A percentile compares a stretch with the other conserved stretches of the same genome.
Evolutionary conservation across 1,140 invertebrate genomes (phyloP).

Genomic region (Megalonaias nervosa): DNA sequence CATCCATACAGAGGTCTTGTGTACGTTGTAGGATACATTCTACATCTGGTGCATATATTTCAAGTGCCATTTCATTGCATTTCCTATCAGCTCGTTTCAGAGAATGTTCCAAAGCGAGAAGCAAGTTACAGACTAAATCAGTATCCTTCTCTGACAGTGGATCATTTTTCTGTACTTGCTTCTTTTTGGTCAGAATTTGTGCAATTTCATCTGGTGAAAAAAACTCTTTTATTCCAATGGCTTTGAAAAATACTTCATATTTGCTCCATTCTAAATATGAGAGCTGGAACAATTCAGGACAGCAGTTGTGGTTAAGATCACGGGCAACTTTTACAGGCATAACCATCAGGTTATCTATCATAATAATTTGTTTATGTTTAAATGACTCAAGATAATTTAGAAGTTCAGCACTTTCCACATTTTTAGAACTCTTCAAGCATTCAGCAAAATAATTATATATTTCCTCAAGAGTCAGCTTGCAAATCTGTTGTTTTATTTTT

Average conservation of each 20-base stretch:
- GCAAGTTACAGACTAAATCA: not conserved
- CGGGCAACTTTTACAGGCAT: constrained; percentile 32
- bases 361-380: constrained; percentile 3
- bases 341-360: constrained; percentile 28
- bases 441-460: not conserved
- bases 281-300: constrained; percentile 43
- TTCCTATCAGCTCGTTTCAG: not conserved
- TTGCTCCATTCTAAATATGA: not conserved
- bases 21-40: constrained; percentile 11
- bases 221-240: constrained; percentile 29
- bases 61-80: not conserved
- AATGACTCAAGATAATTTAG: not conserved
- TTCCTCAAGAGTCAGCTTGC: not conserved
- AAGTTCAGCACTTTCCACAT: not conserved
- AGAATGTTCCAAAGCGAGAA: not conserved
- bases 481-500: not conserved
- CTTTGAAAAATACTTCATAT: constrained; percentile 22
- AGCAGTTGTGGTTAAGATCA: constrained; percentile 23
- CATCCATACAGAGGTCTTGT: constrained; percentile 41
- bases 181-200: not conserved
- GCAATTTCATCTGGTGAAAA: constrained; percentile 29
- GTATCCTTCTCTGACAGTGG: not conserved
- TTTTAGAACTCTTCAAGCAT: not conserved
- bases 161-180: not conserved
- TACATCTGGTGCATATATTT: constrained; percentile 37